phyloP scores from a whole-genome alignment of 2,888 invertebrate genomes.

The Hirtodrosophila duncani region DNA sequence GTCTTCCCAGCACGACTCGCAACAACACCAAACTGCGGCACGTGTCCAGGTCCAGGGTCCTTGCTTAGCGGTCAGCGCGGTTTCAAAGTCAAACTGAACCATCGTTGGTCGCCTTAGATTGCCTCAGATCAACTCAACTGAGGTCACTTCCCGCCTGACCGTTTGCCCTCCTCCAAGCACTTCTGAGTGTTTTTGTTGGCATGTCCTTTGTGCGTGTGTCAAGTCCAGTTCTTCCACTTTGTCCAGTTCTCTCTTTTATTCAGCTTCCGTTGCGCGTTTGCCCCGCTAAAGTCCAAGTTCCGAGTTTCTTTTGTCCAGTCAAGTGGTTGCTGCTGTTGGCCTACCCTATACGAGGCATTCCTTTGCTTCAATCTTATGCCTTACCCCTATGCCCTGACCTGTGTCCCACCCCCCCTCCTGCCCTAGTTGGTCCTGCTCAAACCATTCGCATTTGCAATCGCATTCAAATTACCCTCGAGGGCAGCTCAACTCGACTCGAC shows the following conservation, averaged over 20 bases:
- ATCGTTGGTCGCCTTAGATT: too few species aligned
- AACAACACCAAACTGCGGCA: background rate
- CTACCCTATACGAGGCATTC: too few species aligned
- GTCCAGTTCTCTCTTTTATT: conserved; percentile 23
- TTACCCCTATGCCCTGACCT: background rate
- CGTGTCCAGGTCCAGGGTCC: too few species aligned
- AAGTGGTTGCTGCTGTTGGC: conserved; percentile 59
- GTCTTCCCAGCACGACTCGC: too few species aligned
- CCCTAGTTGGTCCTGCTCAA: background rate
- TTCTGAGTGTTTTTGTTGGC: background rate
- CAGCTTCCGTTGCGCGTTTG: conserved; percentile 13
- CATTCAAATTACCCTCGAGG: conserved; percentile 62
- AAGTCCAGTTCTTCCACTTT: conserved; percentile 55
- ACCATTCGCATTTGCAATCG: conserved; percentile 4
- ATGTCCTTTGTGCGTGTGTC: conserved; percentile 65
- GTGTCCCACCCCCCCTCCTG: background rate
- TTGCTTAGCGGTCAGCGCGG: too few species aligned
- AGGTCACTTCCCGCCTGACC: background rate
- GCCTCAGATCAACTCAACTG: too few species aligned
- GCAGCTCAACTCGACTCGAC: conserved; percentile 63
- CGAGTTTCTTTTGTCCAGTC: conserved; percentile 55
- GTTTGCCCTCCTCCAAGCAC: background rate
- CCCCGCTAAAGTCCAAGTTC: conserved; percentile 22
- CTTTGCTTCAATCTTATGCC: too few species aligned
- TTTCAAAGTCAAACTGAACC: too few species aligned